Evolutionary conservation across 2,113 vertebrate genomes (phyloP), one percentile per base, ranked within the genome.

Genomic region (Mesitornis unicolor): DNA sequence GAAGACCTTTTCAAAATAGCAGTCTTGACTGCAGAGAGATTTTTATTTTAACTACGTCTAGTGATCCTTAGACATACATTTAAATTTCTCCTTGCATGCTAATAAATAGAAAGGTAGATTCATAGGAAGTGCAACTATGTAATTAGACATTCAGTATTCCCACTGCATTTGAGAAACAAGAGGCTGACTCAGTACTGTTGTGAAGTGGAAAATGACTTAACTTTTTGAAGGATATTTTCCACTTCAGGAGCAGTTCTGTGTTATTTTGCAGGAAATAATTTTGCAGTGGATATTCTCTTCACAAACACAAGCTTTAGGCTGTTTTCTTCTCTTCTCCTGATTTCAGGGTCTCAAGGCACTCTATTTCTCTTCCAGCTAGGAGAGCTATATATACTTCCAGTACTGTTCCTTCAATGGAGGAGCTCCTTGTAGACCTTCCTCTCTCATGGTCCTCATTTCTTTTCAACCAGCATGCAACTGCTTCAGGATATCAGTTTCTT

Each of bases 1-100:
- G 43, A 71, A 60, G 25, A 85, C 21, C 22, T 84, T 91, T 91
- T 75, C 35, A 76, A 73, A 95, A 79, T 10, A 91, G 28, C 22
- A 76, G 16, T 50, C 8, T 51, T 92, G 33, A 56, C 29, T 69
- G 22, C 28, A 64, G 38, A 77, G 25, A 36, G 4, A 11, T 74
- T 84, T 87, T 69, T 77, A 20, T 40, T 73, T 71, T 77, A 56
- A 47, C 36, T 53, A 57, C 25, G 20, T 61, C n/a, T 67, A 47
- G 13, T 65, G 50, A 50, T 65, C 28, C 26, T 80, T n/a, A 61
- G 31, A 75, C 16, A 77, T 59, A 42, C 3, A 86, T 60, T 88
- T 68, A 56, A 65, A 51, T 61, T 90, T 93, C 68, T 76, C 11
- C 33, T 84, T 93, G 20, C 61, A 63, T 57, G 15, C 40, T 54